Percentiles rank a stretch among this genome's conserved stretches.
These are phyloP conservation scores for Scaptodrosophila lebanonensis DNA, from an alignment of 1,140 invertebrate species.

Conservation along the genomic window DNA sequence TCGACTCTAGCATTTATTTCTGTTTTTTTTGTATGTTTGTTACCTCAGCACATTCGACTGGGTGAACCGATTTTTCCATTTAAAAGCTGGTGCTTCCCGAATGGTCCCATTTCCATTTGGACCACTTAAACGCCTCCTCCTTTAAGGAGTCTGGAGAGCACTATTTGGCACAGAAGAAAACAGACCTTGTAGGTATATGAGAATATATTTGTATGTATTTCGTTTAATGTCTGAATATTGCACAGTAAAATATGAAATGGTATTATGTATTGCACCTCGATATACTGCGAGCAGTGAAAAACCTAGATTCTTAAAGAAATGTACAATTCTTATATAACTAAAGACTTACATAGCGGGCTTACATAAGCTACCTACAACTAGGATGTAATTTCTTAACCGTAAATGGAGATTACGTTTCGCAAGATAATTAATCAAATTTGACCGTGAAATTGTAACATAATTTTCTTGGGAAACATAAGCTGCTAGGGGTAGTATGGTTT, in stretches of 20 bases:
- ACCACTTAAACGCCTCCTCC: too few species aligned
- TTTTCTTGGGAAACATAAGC: constrained; percentile 74
- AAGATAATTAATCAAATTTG: constrained; percentile 38
- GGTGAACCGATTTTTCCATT: too few species aligned
- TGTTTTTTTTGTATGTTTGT: too few species aligned
- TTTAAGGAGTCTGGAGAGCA: too few species aligned
- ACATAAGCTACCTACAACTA: constrained; percentile 23
- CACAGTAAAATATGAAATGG: constrained; percentile 43
- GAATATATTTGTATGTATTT: constrained; percentile 7
- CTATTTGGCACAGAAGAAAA: too few species aligned
- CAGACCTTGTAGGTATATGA: too few species aligned
- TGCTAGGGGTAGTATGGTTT: neutral
- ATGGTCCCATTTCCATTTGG: too few species aligned
- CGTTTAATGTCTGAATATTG: constrained; percentile 67
- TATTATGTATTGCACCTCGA: constrained; percentile 59
- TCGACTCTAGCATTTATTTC: too few species aligned
- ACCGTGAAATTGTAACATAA: constrained; percentile 6
- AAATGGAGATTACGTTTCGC: constrained; percentile 66
- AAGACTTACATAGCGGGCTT: too few species aligned
- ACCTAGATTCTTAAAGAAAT: neutral
- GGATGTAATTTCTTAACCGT: neutral
- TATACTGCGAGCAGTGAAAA: constrained; percentile 7
- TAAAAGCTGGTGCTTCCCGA: too few species aligned
- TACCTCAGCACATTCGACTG: too few species aligned
- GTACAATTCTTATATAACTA: too few species aligned